Conservation (phyloP, 1,140 invertebrate species). For the Musca domestica region DNA sequence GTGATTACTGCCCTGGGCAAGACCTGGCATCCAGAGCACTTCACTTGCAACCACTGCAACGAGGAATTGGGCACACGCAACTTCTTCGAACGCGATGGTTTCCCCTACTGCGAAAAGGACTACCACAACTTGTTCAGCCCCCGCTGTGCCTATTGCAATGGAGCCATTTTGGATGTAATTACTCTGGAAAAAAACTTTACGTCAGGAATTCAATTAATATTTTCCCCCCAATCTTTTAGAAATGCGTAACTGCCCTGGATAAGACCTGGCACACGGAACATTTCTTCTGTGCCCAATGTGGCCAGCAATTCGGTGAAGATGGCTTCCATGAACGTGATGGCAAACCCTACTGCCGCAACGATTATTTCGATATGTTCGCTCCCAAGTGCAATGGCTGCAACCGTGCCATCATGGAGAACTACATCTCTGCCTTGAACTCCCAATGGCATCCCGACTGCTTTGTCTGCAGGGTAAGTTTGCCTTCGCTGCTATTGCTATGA, state of each 20-base stretch:
- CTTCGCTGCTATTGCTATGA: neutral
- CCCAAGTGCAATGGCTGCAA: conserved; percentile 98
- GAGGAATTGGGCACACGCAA: conserved; percentile 95
- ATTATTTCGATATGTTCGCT: conserved; percentile 98
- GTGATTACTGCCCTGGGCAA: conserved; percentile 90
- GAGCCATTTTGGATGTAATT: conserved; percentile 94
- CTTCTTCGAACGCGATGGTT: conserved; percentile 96
- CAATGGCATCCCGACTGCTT: conserved; percentile 99
- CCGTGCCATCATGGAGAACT: conserved; percentile 97
- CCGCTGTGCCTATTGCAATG: conserved; percentile 96
- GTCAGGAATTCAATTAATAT: neutral
- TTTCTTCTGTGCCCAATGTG: conserved; percentile 98
- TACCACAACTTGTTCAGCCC: conserved; percentile 99
- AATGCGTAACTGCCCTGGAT: conserved; percentile 97
- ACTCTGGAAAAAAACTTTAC: neutral
- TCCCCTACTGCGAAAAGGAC: conserved; percentile 96
- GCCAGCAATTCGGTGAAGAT: conserved; percentile 94
- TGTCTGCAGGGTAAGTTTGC: conserved; percentile 91
- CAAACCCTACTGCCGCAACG: conserved; percentile 90
- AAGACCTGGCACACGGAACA: conserved; percentile 99
- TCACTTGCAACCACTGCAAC: conserved; percentile 94
- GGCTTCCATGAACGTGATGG: conserved; percentile 94
- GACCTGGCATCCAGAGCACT: conserved; percentile 99
- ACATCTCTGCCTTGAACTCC: conserved; percentile 94
- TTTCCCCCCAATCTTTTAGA: conserved; percentile 61